A percentile compares a stretch with the other conserved stretches of the same genome.
Evolutionary conservation across 2,113 vertebrate species (phyloP).

Genomic region (Speoplatyrhinus poulsoni): DNA sequence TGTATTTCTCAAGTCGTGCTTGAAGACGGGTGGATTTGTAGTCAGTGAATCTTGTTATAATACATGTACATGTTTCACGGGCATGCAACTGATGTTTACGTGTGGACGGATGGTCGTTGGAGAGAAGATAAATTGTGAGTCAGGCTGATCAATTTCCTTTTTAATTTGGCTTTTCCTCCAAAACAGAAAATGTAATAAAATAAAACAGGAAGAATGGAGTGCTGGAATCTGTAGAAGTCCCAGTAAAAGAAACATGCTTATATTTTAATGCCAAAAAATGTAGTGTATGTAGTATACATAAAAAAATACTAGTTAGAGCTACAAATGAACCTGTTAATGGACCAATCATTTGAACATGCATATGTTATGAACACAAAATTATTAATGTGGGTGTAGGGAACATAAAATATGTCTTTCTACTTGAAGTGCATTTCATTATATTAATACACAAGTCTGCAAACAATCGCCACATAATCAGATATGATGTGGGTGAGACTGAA

Average conservation of each 20-base stretch:
- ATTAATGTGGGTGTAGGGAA: conserved; percentile 2
- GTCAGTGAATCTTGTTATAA: not conserved
- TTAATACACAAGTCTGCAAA: too few relatives aligned
- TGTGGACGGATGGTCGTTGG: not conserved
- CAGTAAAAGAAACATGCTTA: not conserved
- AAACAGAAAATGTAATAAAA: not conserved
- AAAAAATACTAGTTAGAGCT: not conserved
- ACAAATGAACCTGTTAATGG: conserved; percentile 13
- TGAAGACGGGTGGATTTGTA: conserved; percentile 2
- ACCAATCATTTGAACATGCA: conserved; percentile 29
- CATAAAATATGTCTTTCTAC: not conserved
- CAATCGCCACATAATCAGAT: too few relatives aligned
- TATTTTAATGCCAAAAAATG: not conserved
- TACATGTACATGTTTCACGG: not conserved
- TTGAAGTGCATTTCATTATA: too few relatives aligned
- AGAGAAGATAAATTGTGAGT: too few relatives aligned
- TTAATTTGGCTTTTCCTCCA: not conserved
- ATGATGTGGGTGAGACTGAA: too few relatives aligned
- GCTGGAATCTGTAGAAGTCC: too few relatives aligned
- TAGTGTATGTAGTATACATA: not conserved
- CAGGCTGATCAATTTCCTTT: not conserved
- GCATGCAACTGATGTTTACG: not conserved
- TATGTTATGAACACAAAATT: conserved; percentile 3
- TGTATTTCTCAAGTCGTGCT: conserved; percentile 12
- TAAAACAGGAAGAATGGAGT: not conserved